These are phyloP conservation scores for Periophthalmus modestus DNA, from an alignment of 2,113 vertebrate genomes.

Conservation along the genomic window DNA sequence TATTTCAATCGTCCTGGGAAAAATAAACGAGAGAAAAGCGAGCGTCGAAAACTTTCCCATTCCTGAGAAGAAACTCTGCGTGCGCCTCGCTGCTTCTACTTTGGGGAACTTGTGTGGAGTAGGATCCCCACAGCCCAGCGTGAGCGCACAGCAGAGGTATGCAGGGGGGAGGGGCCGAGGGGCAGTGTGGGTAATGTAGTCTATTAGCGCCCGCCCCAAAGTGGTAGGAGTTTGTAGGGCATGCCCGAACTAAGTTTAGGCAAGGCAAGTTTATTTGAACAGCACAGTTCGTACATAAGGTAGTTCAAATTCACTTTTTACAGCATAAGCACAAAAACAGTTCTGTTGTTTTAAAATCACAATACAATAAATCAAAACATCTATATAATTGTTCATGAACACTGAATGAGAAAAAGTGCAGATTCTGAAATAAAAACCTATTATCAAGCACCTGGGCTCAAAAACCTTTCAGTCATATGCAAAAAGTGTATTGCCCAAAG, in stretches of 20 bases:
- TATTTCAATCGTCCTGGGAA: not conserved
- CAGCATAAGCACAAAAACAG: too few relatives aligned
- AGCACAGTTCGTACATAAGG: too few relatives aligned
- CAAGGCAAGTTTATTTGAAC: too few relatives aligned
- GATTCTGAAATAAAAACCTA: too few relatives aligned
- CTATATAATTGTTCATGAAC: too few relatives aligned
- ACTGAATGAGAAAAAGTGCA: too few relatives aligned
- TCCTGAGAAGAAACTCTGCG: conserved; percentile 50
- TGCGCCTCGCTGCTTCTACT: conserved; percentile 40
- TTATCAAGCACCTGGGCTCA: too few relatives aligned
- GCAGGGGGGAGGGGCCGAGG: conserved; percentile 38
- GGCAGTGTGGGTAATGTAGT: conserved; percentile 71
- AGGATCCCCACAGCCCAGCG: conserved; percentile 56
- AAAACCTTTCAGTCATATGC: too few relatives aligned
- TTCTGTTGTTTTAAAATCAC: too few relatives aligned
- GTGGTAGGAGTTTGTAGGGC: not conserved
- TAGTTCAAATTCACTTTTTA: too few relatives aligned
- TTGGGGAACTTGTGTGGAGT: conserved; percentile 42
- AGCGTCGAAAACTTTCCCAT: conserved; percentile 61
- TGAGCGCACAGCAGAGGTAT: conserved; percentile 56
- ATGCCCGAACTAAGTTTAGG: not conserved
- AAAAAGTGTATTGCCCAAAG: not conserved
- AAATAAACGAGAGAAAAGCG: conserved; percentile 15
- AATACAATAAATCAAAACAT: too few relatives aligned
- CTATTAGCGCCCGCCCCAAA: not conserved